Percentiles rank a stretch among this genome's conserved stretches.
phyloP scores from a whole-genome alignment of 2,888 invertebrate genomes.

The Philereme vetulata region DNA sequence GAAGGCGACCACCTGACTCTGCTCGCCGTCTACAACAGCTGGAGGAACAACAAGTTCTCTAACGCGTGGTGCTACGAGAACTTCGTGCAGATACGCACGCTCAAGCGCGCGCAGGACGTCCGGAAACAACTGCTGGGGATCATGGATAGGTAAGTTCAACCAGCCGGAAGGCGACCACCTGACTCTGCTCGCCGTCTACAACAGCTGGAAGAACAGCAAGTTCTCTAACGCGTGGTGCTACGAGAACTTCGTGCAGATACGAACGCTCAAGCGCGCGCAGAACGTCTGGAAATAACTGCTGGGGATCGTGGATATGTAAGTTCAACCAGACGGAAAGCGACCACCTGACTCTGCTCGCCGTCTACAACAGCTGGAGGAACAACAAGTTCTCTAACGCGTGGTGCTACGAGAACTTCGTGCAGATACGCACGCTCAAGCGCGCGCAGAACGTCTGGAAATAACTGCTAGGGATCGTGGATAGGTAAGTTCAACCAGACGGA shows the following conservation, averaged over 20 bases:
- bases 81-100: slow-evolving; percentile 97
- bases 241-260: slow-evolving; percentile 99
- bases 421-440: slow-evolving; percentile 97
- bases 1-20: slow-evolving; percentile 99
- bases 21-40: slow-evolving; percentile 99
- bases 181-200: slow-evolving; percentile 98
- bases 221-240: slow-evolving; percentile 99
- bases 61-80: slow-evolving; percentile 99
- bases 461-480: slow-evolving; percentile 98
- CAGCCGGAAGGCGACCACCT: slow-evolving; percentile 59
- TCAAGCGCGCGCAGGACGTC: slow-evolving; percentile 99
- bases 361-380: slow-evolving; percentile 99
- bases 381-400: slow-evolving; percentile 99
- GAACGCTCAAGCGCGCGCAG: slow-evolving; percentile 98
- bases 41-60: slow-evolving; percentile 99
- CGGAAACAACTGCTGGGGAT: slow-evolving; percentile 98
- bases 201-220: slow-evolving; percentile 99
- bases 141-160: slow-evolving; percentile 90
- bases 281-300: slow-evolving; percentile 98
- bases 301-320: slow-evolving; percentile 96
- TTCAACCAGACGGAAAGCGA: no score
- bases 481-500: slow-evolving; percentile 99
- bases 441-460: slow-evolving; percentile 99
- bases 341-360: slow-evolving; percentile 94
- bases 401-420: slow-evolving; percentile 99